These are phyloP conservation scores for Batillaria attramentaria DNA, from an alignment of 1,140 invertebrate species.

Conservation along the genomic window DNA sequence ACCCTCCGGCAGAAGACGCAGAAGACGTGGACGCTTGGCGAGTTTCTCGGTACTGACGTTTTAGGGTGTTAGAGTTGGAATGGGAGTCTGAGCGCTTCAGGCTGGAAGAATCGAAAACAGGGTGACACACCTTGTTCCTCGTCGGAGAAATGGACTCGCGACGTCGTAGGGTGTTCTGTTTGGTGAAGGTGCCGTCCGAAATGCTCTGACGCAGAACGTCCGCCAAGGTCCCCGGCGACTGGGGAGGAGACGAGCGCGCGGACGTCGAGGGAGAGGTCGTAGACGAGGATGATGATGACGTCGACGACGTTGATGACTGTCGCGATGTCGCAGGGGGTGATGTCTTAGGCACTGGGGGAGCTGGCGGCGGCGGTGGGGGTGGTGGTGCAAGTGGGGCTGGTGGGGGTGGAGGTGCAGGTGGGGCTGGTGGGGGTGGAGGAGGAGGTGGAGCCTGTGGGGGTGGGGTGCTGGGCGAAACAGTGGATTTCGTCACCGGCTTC, in stretches of 20 bases:
- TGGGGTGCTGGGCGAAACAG: neutral
- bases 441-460: neutral
- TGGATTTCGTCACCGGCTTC: neutral
- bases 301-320: neutral
- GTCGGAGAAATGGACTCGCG: slow-evolving; percentile 9
- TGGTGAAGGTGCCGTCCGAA: slow-evolving; percentile 21
- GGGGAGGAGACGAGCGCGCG: neutral
- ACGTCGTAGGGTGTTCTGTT: slow-evolving; percentile 5
- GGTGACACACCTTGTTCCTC: neutral
- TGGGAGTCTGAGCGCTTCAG: neutral
- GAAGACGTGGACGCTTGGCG: neutral
- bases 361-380: slow-evolving; percentile 1
- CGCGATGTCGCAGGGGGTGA: too few relatives aligned
- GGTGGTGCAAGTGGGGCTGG: neutral
- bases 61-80: neutral
- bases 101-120: slow-evolving; percentile 6
- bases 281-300: neutral
- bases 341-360: neutral
- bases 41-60: neutral
- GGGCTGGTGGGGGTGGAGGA: neutral
- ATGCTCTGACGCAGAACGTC: slow-evolving; percentile 28
- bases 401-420: too few relatives aligned
- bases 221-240: slow-evolving; percentile 7
- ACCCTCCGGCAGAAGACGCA: neutral
- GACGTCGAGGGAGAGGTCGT: neutral